Base-by-base conservation (phyloP, 2,113 vertebrate species). In the Pongo pygmaeus region DNA sequence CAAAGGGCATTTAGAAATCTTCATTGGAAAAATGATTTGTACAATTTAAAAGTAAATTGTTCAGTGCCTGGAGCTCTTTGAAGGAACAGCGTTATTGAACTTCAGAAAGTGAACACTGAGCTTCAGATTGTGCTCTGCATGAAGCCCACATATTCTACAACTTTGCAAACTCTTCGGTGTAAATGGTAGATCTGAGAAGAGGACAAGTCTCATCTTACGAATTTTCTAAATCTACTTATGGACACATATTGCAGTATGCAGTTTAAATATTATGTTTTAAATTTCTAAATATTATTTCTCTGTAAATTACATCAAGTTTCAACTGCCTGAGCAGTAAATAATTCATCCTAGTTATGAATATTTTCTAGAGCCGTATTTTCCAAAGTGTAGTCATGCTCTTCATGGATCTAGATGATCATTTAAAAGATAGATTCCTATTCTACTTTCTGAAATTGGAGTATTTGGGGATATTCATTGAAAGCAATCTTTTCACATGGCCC, bases 1-100 rank as follows among this genome's bases (percentile, higher is more conserved):
- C 67, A 89, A 89, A 94, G 38, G 20, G 8, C 64, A 90, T 94
- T 96, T 87, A 88, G 38, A 96, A 95, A 94, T 96, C n/a, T 84
- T 93, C 40, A 91, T 70, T 77, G 70, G 61, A 80, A 93, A 97
- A 91, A 67, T 87, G 85, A 96, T 89, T 86, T 84, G 22, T n/a
- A 77, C 14, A 70, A 17, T 95, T 81, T 75, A 83, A 97, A 84
- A 95, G 78, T 13, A 72, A 95, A 84, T 79, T 91, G 16, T 92
- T 75, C 70, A 67, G 38, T 52, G 25, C 75, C 61, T 52, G 8
- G 43, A 59, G 90, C 67, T 77, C 86, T 95, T 86, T 81, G 35
- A 94, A 80, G 43, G 50, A 72, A 96, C 95, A 79, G 72, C 13
- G n/a, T 89, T 91, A 70, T 9, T 50, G 35, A 93, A 94, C 43